These are phyloP conservation scores for Phacellophora camtschatica DNA, from an alignment of 30 jellyfish, hydroid and myxozoan species.

Conservation along the genomic window DNA sequence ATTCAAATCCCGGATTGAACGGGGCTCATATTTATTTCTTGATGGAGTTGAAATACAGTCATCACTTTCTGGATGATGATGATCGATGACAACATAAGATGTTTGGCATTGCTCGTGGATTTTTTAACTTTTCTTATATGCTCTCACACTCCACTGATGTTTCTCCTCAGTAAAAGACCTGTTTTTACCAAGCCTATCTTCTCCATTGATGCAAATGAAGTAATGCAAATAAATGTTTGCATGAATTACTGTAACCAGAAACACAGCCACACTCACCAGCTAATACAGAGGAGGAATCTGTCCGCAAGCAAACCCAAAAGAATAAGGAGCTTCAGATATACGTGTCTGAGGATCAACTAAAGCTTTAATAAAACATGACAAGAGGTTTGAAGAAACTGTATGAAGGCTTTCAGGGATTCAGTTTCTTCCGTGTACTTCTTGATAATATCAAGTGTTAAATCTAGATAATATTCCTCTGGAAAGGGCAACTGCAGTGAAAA, in stretches of 20 bases:
- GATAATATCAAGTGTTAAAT: neutral
- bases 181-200: constrained; percentile 4
- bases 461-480: constrained; percentile 34
- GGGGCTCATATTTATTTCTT: constrained; percentile 45
- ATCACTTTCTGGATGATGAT: constrained; percentile 8
- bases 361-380: constrained; percentile 48
- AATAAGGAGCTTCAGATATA: constrained; percentile 18
- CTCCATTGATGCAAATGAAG: constrained; percentile 6
- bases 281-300: constrained; percentile 9
- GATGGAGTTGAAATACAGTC: constrained; percentile 21
- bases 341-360: constrained; percentile 35
- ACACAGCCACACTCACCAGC: constrained; percentile 35
- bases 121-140: neutral
- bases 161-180: constrained; percentile 23
- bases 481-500: constrained; percentile 18
- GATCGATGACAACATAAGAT: neutral
- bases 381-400: constrained; percentile 27
- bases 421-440: neutral
- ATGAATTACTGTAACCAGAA: constrained; percentile 6
- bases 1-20: constrained; percentile 21
- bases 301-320: constrained; percentile 47
- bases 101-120: neutral
- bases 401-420: constrained; percentile 34
- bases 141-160: constrained; percentile 33
- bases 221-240: constrained; percentile 25